Percentiles rank a stretch among this genome's conserved stretches.
phyloP scores from a whole-genome alignment of 2,113 vertebrate genomes.

The Rhinopithecus roxellana region DNA sequence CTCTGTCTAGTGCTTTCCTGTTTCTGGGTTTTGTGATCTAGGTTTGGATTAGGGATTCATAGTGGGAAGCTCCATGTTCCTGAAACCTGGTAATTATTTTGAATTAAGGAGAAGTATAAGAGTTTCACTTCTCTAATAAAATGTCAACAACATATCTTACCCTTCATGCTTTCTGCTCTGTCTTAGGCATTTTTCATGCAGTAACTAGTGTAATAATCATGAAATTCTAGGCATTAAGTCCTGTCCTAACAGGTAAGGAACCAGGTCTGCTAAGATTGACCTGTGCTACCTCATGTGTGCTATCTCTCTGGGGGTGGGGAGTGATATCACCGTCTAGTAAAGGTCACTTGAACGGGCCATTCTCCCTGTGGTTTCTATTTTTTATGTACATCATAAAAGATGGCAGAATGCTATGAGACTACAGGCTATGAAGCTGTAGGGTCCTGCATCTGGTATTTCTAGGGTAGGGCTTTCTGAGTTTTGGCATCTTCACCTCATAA shows the following conservation, averaged over 20 bases:
- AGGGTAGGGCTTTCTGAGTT: not conserved
- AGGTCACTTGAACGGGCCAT: not conserved
- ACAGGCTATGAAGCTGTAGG: not conserved
- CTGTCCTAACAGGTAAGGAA: not conserved
- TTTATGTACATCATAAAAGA: not conserved
- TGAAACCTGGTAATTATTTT: not conserved
- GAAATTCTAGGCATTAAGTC: not conserved
- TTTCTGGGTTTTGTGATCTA: not conserved
- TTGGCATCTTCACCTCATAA: not conserved
- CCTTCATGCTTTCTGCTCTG: not conserved
- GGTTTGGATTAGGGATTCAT: not conserved
- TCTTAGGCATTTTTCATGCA: constrained; percentile 12
- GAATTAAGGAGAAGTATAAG: not conserved
- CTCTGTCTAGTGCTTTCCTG: not conserved
- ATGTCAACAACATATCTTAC: not conserved
- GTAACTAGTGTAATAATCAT: not conserved
- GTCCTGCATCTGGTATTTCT: not conserved
- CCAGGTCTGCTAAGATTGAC: not conserved
- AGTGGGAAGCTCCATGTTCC: not conserved
- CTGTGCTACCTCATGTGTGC: too few species aligned
- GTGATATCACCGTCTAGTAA: not conserved
- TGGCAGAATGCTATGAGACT: not conserved
- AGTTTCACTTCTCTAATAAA: not conserved
- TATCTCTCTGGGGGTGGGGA: accelerated
- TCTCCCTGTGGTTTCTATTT: not conserved